phyloP scores from a whole-genome alignment of 2,113 vertebrate genomes.

The Microtus richardsoni region DNA sequence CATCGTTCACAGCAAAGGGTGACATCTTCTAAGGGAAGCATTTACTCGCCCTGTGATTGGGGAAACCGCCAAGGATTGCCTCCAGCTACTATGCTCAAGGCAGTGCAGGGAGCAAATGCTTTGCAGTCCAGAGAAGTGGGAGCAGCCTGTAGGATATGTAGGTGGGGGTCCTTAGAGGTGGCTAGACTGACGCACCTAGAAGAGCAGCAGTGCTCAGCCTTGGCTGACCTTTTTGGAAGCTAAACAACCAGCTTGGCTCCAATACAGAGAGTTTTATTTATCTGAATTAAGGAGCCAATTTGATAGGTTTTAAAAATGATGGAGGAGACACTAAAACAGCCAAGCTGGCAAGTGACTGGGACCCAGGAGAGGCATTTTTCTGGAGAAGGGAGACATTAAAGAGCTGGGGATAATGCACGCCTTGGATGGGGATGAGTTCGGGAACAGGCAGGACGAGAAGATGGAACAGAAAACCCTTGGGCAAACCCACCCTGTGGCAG shows the following conservation, averaged over 20 bases:
- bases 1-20: not conserved
- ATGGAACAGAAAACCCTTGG: not conserved
- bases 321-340: not conserved
- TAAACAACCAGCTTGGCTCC: not conserved
- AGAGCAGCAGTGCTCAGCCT: not conserved
- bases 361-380: not conserved
- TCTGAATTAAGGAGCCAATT: not conserved
- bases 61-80: not conserved
- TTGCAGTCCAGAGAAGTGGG: not conserved
- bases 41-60: not conserved
- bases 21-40: not conserved
- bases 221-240: not conserved
- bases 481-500: not conserved
- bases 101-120: not conserved
- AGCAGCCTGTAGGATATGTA: not conserved
- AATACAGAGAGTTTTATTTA: not conserved
- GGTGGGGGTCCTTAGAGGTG: not conserved
- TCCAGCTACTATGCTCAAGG: not conserved
- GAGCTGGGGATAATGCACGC: not conserved
- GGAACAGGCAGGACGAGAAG: not conserved
- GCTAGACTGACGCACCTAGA: too few relatives aligned
- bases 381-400: not conserved
- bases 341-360: not conserved
- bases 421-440: not conserved
- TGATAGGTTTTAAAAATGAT: not conserved